These are phyloP conservation scores for Nyctereutes procyonoides DNA, from an alignment of 2,113 vertebrate species.

Conservation along the genomic window DNA sequence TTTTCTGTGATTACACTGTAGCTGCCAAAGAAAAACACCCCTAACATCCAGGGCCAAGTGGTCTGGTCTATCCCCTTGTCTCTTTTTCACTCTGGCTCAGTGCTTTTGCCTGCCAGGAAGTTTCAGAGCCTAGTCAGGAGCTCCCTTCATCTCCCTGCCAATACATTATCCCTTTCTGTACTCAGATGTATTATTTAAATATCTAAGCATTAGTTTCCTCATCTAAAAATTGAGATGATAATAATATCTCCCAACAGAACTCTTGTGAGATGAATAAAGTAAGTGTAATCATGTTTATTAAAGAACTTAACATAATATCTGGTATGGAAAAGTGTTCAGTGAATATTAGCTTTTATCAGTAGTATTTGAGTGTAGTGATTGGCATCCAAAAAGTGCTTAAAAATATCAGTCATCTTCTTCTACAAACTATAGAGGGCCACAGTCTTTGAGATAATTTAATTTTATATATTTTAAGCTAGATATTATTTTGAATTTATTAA, in stretches of 20 bases:
- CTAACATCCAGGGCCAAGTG: too few species aligned
- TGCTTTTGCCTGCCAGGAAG: too few species aligned
- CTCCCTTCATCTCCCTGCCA: too few species aligned
- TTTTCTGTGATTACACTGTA: too few species aligned
- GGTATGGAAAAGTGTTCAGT: background rate
- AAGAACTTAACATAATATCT: background rate
- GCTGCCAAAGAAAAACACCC: too few species aligned
- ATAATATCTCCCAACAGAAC: background rate
- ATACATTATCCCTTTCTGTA: too few species aligned
- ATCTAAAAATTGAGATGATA: background rate
- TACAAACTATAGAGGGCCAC: background rate
- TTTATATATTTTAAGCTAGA: background rate
- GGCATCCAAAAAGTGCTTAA: background rate
- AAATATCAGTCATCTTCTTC: background rate
- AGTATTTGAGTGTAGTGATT: background rate
- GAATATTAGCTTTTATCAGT: background rate
- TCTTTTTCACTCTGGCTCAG: too few species aligned
- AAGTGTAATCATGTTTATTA: background rate
- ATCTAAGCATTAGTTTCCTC: background rate
- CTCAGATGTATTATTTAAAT: background rate
- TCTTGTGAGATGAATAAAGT: background rate
- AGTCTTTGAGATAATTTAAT: background rate
- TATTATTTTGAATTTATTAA: conserved; percentile 41
- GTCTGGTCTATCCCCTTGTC: too few species aligned
- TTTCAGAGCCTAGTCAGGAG: too few species aligned